Evolutionary conservation across 2,797 vertebrate species (phyloP), one percentile per base, ranked within the genome.

Genomic region (Xiphophorus birchmanni): DNA sequence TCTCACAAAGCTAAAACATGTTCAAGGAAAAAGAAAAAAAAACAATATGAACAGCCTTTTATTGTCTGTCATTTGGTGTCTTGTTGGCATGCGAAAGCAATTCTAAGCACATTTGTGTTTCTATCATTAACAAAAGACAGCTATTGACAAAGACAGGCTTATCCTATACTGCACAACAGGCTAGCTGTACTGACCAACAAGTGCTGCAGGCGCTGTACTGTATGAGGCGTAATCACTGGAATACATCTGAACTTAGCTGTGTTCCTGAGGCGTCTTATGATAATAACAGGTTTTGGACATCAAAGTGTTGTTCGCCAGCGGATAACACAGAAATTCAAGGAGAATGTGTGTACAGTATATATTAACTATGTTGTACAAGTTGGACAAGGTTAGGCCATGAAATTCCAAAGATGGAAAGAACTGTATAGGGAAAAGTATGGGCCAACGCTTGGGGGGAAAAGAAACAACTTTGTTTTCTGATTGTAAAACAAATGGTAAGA

Each of bases 71-170:
- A 91, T 94, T 91, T 90, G 86, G 81, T 94, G 93, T 96, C 96
- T 94, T 92, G 93, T 95, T 94, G 95, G 96, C 95, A 96, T 95
- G 95, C 94, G 76, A 93, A 94, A 92, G 95, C 94, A 96, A 95
- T 94, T 92, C 89, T 93, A 96, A 96, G 96, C 95, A 96, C 96
- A 96, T 95, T 88, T 91, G 93, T 96, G 91, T 95, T 91, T 95
- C 91, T 78, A 93, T 95, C 88, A 91, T 94, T 91, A 92, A 93
- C 91, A 91, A 89, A 91, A 91, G 93, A 93, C 92, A 94, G 94
- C 88, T 93, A 78, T 90, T 90, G 89, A 92, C 88, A 90, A 88
- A 90, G 89, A 93, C 82, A 86, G 89, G 89, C 87, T 81, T 86
- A 82, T 89, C 91, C 89, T 82, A 87, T 87, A 88, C 90, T 87